Base-by-base conservation (phyloP, 1,140 invertebrate species). In the Portunus trituberculatus region DNA sequence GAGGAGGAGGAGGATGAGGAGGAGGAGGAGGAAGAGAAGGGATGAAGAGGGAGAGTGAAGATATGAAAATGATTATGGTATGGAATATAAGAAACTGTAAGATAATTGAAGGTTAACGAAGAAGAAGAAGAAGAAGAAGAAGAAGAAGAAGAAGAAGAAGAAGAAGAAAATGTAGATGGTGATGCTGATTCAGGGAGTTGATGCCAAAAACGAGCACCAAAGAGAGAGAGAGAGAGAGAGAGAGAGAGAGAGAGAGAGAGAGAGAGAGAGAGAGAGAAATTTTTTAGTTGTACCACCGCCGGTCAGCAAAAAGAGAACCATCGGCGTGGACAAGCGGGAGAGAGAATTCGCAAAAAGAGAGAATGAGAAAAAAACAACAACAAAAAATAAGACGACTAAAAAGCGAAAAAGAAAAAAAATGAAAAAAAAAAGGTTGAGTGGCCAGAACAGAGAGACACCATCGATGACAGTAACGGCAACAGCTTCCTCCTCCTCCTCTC, bases 171-270 rank as follows among this genome's bases (percentile, higher is more conserved):
- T n/a, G n/a, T n/a, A n/a, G n/a, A n/a, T n/a, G n/a, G n/a, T n/a
- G n/a, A n/a, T 29, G 28, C 10, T 28, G 14, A 39, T 14, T 8
- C 14, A 28, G 84, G 12, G 2, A 28, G 84, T 16, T 31, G 32
- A 39, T 32, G 6, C 39, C 39, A 39, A 39, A 39, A 39, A 39
- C 39, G 39, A 39, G 39, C 39, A 39, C 6, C 39, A 31, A 16
- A 87, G 84, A 87, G 84, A 87, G 84, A 87, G 84, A 87, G 84
- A 87, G 84, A 87, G 84, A 87, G 84, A 87, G 84, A 87, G 84
- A 87, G 84, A 87, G 84, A 87, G 84, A 87, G 84, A 87, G 83
- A 86, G 83, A 86, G 83, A 86, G 83, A 86, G 83, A 87, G 84
- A 87, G 84, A 87, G 84, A 87, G 52, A 59, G 52, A 59, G 52